Conservation (phyloP, 2,888 invertebrate species). For the Diarsia rubi region DNA sequence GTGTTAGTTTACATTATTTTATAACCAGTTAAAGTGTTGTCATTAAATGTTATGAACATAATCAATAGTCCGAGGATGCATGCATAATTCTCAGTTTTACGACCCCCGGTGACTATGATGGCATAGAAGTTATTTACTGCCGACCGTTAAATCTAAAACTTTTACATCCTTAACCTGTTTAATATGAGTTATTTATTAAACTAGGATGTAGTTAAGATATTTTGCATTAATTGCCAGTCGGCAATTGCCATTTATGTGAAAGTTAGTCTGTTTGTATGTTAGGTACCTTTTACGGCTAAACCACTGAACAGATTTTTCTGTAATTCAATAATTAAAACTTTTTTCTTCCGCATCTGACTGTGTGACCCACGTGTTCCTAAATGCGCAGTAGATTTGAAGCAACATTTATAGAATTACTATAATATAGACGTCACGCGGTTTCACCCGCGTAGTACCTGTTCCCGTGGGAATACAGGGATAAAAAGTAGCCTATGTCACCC, state of each 20-base stretch:
- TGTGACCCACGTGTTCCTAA: too few species aligned
- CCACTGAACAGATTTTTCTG: neutral
- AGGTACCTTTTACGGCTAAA: neutral
- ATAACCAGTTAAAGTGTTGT: constrained; percentile 1
- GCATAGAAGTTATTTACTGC: constrained; percentile 6
- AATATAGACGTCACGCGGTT: too few species aligned
- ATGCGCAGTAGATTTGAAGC: too few species aligned
- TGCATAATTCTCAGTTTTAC: constrained; percentile 31
- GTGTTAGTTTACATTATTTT: constrained; percentile 8
- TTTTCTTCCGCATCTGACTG: too few species aligned
- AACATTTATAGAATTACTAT: too few species aligned
- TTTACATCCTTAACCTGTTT: constrained; percentile 1
- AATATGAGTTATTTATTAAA: constrained; percentile 15
- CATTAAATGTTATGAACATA: constrained; percentile 10
- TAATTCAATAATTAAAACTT: too few species aligned
- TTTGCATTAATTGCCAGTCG: neutral
- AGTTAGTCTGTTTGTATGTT: neutral
- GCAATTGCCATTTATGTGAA: neutral
- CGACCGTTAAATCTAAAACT: constrained; percentile 23
- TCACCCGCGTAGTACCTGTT: too few species aligned
- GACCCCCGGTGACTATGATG: constrained; percentile 4
- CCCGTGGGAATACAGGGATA: too few species aligned
- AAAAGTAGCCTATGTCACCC: too few species aligned
- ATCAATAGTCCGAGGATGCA: constrained; percentile 28
- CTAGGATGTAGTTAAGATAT: neutral